Evolutionary conservation across 2,113 vertebrate genomes (phyloP).

Genomic region (Alethe diademata): DNA sequence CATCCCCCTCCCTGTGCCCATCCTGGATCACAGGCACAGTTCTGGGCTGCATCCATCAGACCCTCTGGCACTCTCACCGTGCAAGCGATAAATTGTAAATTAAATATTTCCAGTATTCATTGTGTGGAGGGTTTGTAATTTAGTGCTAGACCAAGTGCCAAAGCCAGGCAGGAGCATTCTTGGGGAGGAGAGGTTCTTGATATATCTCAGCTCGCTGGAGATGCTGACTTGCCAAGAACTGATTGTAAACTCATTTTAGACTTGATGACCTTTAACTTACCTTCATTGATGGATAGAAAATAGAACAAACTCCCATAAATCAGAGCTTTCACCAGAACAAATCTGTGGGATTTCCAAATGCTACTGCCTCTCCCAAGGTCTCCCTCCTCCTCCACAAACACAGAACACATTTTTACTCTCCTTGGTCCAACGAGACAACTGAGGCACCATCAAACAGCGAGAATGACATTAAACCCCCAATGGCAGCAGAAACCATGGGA

Average conservation of each 20-base stretch:
- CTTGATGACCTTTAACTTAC: slow-evolving; percentile 2
- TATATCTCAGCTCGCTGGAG: rapidly evolving
- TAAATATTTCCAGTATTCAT: not conserved
- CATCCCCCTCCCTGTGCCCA: not conserved
- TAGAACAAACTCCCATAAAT: not conserved
- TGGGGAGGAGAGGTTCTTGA: rapidly evolving
- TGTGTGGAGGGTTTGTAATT: not conserved
- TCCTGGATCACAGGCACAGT: not conserved
- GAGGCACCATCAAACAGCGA: rapidly evolving
- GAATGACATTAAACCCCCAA: rapidly evolving
- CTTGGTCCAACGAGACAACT: rapidly evolving
- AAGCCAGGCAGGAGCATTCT: not conserved
- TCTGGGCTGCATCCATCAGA: not conserved
- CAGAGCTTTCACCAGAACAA: not conserved
- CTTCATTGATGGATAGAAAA: not conserved
- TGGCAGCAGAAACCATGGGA: rapidly evolving
- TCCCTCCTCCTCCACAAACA: not conserved
- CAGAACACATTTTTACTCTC: rapidly evolving
- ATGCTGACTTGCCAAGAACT: not conserved
- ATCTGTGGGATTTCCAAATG: not conserved
- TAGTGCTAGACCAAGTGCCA: not conserved
- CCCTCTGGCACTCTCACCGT: rapidly evolving
- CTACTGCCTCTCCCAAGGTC: not conserved
- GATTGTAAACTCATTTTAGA: not conserved
- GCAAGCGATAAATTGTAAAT: not conserved